Evolutionary conservation across 2,797 vertebrate species (phyloP), one percentile per base, ranked within the genome.

Genomic region (Gorsachius magnificus): DNA sequence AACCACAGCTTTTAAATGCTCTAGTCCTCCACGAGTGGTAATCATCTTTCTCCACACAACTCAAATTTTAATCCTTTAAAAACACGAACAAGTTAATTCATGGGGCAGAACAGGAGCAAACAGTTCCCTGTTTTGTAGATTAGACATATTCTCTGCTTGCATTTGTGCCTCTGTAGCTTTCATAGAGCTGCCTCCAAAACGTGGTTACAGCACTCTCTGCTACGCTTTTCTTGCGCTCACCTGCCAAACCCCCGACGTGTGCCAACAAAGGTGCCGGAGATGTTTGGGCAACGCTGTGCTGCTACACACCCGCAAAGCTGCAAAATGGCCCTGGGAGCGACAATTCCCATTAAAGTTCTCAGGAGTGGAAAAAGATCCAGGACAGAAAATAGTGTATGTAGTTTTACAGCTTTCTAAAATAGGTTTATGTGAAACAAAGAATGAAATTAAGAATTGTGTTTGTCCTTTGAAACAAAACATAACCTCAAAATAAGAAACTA

Each of bases 1-100:
- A 69, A 68, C 91, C 94, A 41, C 68, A 71, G 82, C 82, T 84
- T 85, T 65, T 31, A 72, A 68, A 60, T 16, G 22, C 50, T 57
- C 7, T 3, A 36, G 68, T 68, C 38, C 71, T 80, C 53, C 1
- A 2, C 5, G 2, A 6, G 43, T 4, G 22, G 64, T 19, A 93
- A 90, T 48, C 76, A 21, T 24, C 26, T 1, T 29, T 58, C 53
- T 54, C 24, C 3, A 7, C 71, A 43, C 68, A 92, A 33, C 19
- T 89, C 64, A 3, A 26, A 11, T 24, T 70, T 43, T 35, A 71
- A 78, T 69, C 50, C 57, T 83, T 61, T 46, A 28, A 85, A 92
- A 89, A 87, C 75, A 80, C 41, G 63, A 80, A 74, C 65, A 63
- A 43, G 15, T 70, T 25, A 28, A 87, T 61, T 65, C 76, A 36